These are phyloP conservation scores for Heliothis subflexa DNA, from an alignment of 1,140 invertebrate species.

Conservation along the genomic window DNA sequence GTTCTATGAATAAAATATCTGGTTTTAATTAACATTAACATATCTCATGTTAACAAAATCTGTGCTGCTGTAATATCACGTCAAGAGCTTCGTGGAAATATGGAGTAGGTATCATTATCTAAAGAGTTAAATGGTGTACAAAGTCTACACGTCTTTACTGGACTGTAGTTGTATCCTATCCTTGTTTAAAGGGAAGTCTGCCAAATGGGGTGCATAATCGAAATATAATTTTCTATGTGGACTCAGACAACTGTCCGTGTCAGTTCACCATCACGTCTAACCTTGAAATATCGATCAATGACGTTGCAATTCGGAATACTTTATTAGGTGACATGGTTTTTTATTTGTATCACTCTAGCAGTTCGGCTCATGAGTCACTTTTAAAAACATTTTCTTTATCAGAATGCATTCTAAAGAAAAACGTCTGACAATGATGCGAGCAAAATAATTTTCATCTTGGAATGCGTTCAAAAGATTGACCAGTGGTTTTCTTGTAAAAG, in stretches of 20 bases:
- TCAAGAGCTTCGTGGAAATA: too few species aligned
- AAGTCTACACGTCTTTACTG: not conserved
- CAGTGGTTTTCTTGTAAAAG: not conserved
- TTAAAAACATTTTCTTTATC: not conserved
- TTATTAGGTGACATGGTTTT: not conserved
- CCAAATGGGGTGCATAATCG: not conserved
- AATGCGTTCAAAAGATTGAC: slow-evolving; percentile 13
- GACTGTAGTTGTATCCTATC: not conserved
- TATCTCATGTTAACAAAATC: not conserved
- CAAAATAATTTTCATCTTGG: slow-evolving; percentile 5
- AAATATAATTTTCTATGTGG: not conserved
- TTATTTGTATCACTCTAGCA: not conserved
- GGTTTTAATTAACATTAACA: not conserved
- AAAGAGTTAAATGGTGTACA: not conserved
- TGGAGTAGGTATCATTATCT: not conserved
- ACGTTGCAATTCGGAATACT: slow-evolving; percentile 4
- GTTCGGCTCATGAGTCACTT: not conserved
- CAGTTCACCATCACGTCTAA: not conserved
- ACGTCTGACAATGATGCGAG: not conserved
- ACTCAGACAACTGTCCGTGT: not conserved
- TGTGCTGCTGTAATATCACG: not conserved
- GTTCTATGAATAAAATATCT: not conserved
- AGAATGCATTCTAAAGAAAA: slow-evolving; percentile 1
- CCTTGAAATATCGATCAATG: slow-evolving; percentile 37
- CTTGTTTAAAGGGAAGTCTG: not conserved